Evolutionary conservation across 1,140 invertebrate genomes (phyloP).

Genomic region (Orius laevigatus): DNA sequence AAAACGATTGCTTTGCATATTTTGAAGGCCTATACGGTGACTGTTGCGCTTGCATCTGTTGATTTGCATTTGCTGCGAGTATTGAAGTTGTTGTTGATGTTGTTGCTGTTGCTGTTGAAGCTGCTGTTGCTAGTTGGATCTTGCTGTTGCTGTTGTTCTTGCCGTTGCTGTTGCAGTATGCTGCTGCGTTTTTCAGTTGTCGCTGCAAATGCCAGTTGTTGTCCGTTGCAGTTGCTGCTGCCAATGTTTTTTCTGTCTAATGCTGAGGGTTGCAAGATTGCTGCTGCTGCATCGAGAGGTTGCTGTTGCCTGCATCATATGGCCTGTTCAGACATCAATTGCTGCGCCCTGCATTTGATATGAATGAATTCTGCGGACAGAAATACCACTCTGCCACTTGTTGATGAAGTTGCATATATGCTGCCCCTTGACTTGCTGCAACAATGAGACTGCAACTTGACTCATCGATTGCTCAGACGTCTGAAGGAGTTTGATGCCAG

Average conservation of each 20-base stretch:
- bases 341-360: conserved; percentile 6
- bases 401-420: too few species aligned
- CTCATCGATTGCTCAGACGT: conserved; percentile 1
- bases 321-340: background rate
- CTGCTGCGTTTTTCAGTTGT: conserved; percentile 14
- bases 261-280: conserved; percentile 21
- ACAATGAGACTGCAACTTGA: background rate
- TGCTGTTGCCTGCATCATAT: conserved; percentile 12
- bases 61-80: conserved; percentile 13
- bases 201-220: conserved; percentile 16
- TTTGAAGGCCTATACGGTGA: conserved; percentile 10
- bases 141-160: conserved; percentile 18
- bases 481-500: conserved; percentile 9
- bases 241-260: conserved; percentile 16
- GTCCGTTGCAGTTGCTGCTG: conserved; percentile 17
- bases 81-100: conserved; percentile 13
- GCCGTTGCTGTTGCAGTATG: conserved; percentile 14
- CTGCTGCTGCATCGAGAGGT: conserved; percentile 17
- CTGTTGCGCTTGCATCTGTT: conserved; percentile 15
- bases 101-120: conserved; percentile 15
- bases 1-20: conserved; percentile 10
- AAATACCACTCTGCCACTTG: too few species aligned
- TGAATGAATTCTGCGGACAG: too few species aligned
- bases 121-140: conserved; percentile 14
- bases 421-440: conserved; percentile 3